Conservation (phyloP, 2,888 invertebrate species). For the Abscondita cerata region DNA sequence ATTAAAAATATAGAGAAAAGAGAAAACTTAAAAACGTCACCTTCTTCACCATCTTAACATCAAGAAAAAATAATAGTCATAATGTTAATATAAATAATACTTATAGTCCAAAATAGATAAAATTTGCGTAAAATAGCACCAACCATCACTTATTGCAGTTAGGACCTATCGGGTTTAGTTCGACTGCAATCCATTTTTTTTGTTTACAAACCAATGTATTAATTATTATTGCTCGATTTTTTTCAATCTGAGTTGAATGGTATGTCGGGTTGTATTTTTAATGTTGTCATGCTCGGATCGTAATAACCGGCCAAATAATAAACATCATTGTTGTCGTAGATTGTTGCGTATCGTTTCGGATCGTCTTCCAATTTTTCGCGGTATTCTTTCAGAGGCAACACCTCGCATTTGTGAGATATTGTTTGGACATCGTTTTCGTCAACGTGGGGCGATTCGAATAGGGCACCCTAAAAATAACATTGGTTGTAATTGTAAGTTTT, state of each 20-base stretch:
- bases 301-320: constrained; percentile 94
- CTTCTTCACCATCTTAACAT: neutral
- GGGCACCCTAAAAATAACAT: constrained; percentile 83
- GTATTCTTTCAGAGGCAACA: constrained; percentile 80
- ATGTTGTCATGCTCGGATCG: constrained; percentile 82
- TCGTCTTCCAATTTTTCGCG: constrained; percentile 74
- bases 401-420: constrained; percentile 94
- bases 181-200: constrained; percentile 13
- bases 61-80: constrained; percentile 20
- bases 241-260: constrained; percentile 46
- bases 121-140: constrained; percentile 48
- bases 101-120: constrained; percentile 34
- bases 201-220: constrained; percentile 11
- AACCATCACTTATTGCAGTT: constrained; percentile 47
- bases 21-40: constrained; percentile 21
- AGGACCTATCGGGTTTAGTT: constrained; percentile 15
- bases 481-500: too few species aligned
- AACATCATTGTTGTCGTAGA: constrained; percentile 87
- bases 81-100: constrained; percentile 28
- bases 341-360: constrained; percentile 73
- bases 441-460: constrained; percentile 93
- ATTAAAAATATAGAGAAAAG: constrained; percentile 14
- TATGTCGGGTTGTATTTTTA: constrained; percentile 73
- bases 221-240: constrained; percentile 49
- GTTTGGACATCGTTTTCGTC: constrained; percentile 98